Conservation (phyloP, 2,113 vertebrate genomes). For the Triplophysa dalaica region DNA sequence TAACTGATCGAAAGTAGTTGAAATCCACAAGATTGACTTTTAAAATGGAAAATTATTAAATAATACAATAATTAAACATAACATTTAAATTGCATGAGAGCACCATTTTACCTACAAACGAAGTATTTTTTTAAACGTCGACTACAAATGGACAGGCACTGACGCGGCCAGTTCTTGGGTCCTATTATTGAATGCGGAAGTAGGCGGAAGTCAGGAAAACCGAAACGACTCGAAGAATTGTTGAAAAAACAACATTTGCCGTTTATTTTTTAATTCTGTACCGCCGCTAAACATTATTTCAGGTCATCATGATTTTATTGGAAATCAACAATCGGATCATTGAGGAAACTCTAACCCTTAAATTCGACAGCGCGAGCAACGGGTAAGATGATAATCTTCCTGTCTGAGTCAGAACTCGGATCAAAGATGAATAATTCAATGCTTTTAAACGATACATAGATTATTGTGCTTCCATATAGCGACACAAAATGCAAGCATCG, state of each 20-base stretch:
- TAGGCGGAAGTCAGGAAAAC: constrained; percentile 38
- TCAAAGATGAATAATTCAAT: constrained; percentile 54
- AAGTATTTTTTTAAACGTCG: not conserved
- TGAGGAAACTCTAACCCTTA: constrained; percentile 90
- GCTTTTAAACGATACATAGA: constrained; percentile 28
- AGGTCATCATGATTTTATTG: constrained; percentile 91
- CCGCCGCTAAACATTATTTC: constrained; percentile 12
- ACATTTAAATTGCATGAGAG: not conserved
- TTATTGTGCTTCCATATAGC: not conserved
- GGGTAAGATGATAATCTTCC: constrained; percentile 80
- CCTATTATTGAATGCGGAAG: constrained; percentile 52
- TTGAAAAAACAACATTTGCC: not conserved
- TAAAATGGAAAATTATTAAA: too few relatives aligned
- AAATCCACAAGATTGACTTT: not conserved
- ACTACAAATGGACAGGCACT: constrained; percentile 33
- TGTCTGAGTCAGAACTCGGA: constrained; percentile 53
- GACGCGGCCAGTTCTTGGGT: constrained; percentile 6
- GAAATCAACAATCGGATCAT: constrained; percentile 98
- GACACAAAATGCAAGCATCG: not conserved
- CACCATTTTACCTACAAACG: not conserved
- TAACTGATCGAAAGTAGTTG: not conserved
- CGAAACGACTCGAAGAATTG: constrained; percentile 8
- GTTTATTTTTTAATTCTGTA: not conserved
- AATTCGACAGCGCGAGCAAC: constrained; percentile 92
- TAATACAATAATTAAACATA: not conserved